A percentile compares a stretch with the other conserved stretches of the same genome.
Conservation (phyloP, 2,888 invertebrate species). For the Punctoribates punctum region DNA sequence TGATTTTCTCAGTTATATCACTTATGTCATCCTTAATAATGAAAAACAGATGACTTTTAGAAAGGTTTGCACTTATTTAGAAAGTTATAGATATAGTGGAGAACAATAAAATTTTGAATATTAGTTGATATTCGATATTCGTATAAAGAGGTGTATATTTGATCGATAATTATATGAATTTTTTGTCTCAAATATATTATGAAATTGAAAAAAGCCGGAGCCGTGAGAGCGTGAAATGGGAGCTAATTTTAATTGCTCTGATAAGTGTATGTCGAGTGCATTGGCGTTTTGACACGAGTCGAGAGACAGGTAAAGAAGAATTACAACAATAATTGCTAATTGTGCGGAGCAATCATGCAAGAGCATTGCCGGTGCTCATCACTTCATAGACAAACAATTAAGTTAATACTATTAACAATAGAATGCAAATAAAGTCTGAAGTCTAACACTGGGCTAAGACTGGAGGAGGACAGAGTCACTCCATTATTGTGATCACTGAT, state of each 20-base stretch:
- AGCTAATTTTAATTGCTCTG: slow-evolving; percentile 37
- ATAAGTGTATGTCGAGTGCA: slow-evolving; percentile 30
- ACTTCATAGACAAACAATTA: slow-evolving; percentile 12
- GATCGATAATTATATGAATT: too few species aligned
- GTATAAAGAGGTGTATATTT: too few species aligned
- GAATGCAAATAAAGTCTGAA: neutral
- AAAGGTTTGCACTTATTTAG: too few species aligned
- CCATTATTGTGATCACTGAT: too few species aligned
- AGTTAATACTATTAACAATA: neutral
- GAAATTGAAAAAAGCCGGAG: slow-evolving; percentile 17
- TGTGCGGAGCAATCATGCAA: slow-evolving; percentile 11
- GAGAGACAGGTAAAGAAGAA: slow-evolving; percentile 2
- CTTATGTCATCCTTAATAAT: too few species aligned
- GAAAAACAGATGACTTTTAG: too few species aligned
- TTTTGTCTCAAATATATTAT: slow-evolving; percentile 3
- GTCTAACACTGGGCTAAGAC: neutral
- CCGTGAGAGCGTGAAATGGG: slow-evolving; percentile 14
- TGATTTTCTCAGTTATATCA: too few species aligned
- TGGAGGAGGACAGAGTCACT: neutral
- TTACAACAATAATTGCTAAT: slow-evolving; percentile 12
- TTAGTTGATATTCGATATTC: too few species aligned
- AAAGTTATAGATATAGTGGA: too few species aligned
- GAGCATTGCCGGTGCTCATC: neutral
- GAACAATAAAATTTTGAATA: too few species aligned
- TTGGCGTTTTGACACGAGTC: slow-evolving; percentile 35